Percentiles rank a stretch among this genome's conserved stretches.
These are phyloP conservation scores for Yponomeuta cagnagella DNA, from an alignment of 2,888 invertebrate genomes.

Conservation along the genomic window DNA sequence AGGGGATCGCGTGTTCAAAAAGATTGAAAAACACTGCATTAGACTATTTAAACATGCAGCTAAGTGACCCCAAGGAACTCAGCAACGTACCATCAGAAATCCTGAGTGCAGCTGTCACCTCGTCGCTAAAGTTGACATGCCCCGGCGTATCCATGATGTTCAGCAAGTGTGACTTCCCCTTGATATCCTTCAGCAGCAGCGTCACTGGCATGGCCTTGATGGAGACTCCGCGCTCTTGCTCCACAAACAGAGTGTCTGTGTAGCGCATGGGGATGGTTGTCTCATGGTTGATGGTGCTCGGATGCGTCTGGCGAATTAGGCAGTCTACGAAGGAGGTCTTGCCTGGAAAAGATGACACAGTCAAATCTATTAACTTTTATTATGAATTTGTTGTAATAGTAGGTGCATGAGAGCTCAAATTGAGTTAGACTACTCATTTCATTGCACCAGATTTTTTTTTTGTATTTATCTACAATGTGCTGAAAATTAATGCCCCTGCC, in stretches of 20 bases:
- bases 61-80: background rate
- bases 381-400: too few species aligned
- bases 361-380: background rate
- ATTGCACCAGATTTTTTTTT: too few species aligned
- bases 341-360: slow-evolving; percentile 37
- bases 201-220: slow-evolving; percentile 98
- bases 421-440: too few species aligned
- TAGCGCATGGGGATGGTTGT: slow-evolving; percentile 89
- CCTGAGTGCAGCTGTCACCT: slow-evolving; percentile 97
- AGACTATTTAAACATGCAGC: background rate
- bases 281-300: slow-evolving; percentile 84
- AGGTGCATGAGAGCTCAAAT: too few species aligned
- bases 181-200: slow-evolving; percentile 92
- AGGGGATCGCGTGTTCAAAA: too few species aligned
- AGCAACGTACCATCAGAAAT: slow-evolving; percentile 78
- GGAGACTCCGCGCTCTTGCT: slow-evolving; percentile 97
- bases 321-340: slow-evolving; percentile 99
- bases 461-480: too few species aligned
- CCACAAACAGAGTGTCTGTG: slow-evolving; percentile 97
- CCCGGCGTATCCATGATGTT: slow-evolving; percentile 99
- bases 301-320: slow-evolving; percentile 97
- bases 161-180: slow-evolving; percentile 96
- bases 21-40: too few species aligned
- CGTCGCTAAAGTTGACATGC: slow-evolving; percentile 99
- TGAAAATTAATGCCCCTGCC: too few species aligned